Evolutionary conservation across 2,797 vertebrate genomes (phyloP), one percentile per base, ranked within the genome.

Genomic region (Cossypha dichroa): DNA sequence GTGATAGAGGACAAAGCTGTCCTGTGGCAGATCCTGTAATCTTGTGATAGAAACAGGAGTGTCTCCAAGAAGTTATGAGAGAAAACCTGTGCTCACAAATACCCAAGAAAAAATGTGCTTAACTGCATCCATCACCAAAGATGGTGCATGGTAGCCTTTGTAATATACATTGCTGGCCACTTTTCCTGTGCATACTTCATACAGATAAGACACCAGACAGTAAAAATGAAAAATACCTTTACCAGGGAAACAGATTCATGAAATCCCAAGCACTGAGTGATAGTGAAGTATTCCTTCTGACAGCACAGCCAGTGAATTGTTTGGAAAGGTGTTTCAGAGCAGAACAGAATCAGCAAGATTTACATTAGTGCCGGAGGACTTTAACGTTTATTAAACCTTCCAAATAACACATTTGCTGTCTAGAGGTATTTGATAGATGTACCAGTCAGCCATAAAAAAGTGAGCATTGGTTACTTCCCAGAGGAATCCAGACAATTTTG

Each of bases 401-500:
- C 94, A 95, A 96, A 97, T 95, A 95, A 92, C 91, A 76, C 54
- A 83, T 97, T 94, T 96, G 67, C 92, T 94, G 62, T 91, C 85
- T 73, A 38, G 62, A 93, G 58, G 82, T 69, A 64, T 91, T 95
- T 97, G 93, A 97, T 81, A 95, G 92, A 96, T 95, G 75, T 94
- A 92, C 72, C 93, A 96, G 80, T 96, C 94, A 96, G 81, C 96
- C 88, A 56, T 95, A 84, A 97, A 97, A 91, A 95, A 86, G 63
- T 59, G 48, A 96, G 52, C 68, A 69, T 67, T 90, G 56, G 91
- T 88, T 83, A 76, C 93, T 93, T 97, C 94, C 96, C 94, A 33
- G 80, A 97, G 97, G 97, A 97, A 93, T 96, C 85, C 59, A 95
- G 94, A 82, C 93, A 94, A 96, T 97, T 97, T 97, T 96, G 79